Base-by-base conservation (phyloP, 2,888 invertebrate species). In the Calliphora vomitoria region DNA sequence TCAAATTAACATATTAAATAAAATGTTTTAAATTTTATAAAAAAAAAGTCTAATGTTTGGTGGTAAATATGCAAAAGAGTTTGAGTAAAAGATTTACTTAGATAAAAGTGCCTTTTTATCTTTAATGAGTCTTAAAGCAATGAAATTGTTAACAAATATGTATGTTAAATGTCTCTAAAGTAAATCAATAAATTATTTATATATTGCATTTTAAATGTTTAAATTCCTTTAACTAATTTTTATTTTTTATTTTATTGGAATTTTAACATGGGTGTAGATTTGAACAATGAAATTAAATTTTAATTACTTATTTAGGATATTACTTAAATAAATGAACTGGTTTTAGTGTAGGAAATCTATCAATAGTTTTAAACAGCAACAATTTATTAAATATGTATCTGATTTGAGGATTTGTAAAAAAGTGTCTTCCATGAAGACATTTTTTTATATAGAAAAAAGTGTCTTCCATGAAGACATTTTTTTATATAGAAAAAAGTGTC, bases 141-240 rank as follows among this genome's bases (percentile, higher is more conserved):
- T n/a, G n/a, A n/a, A n/a, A n/a, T n/a, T n/a, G n/a, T n/a, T n/a
- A n/a, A n/a, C n/a, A n/a, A n/a, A n/a, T n/a, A n/a, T n/a, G n/a
- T n/a, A n/a, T 25, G 25, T 25, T 15, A 53, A n/a, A 53, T 18
- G 3, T 55, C 8, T 55, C 8, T 8, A 5, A 20, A 3, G 3
- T 55, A 8, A 1, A 35, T 20, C 64, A 64, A 76, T 75, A 76
- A 64, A 64, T 35, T 64, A 15, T 76, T 64, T 64, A 38, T 64
- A 3, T 4, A 0, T 64, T 50, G 38, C 3, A 15, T 38, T 15
- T 15, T 64, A 31, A 64, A 76, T 15, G 35, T 64, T 75, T 35
- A 75, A 35, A 35, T 60, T 31, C 31, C 20, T n/a, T 64, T 15
- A 58, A n/a, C 8, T 72, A 15, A 20, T 58, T 31, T 62, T 8